Evolutionary conservation across 2,888 invertebrate genomes (phyloP), one percentile per base, ranked within the genome.

Genomic region (Drosophila nr. perissopoda): DNA sequence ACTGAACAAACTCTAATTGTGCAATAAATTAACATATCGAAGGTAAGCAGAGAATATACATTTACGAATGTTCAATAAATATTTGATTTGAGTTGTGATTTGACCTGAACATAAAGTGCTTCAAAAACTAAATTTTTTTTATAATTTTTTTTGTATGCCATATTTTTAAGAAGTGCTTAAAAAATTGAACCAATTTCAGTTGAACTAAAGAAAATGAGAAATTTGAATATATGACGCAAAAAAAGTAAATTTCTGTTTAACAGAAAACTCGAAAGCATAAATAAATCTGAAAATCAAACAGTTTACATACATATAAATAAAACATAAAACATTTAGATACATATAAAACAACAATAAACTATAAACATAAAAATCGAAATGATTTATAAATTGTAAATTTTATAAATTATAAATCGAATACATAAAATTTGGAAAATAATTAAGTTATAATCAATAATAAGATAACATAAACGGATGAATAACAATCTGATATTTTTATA

Each of bases 21-120:
- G 77, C 80, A 76, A 76, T 72, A 52, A 57, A 71, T 40, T 51
- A 57, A 53, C 31, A 60, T 60, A 40, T 40, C 52, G 56, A 80
- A 78, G 77, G 77, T 78, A 78, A 78, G 77, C 72, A 52, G 72
- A n/a, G 57, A 40, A 57, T 31, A 57, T 40, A 29, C 29, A 38
- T 18, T 16, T 53, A 25, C 33, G 53, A 27, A 54, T 38, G 45
- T 16, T 25, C 16, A 45, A 56, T n/a, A 40, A 16, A 57, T 38
- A 57, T 57, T 29, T 57, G 40, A 21, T 29, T n/a, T 29, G 40
- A 57, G 16, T 45, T 58, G 54, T 40, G 78, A 40, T 57, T 21
- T 51, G 36, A 61, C 36, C 21, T 49, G 34, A 64, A 42, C 38
- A 56, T 34, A 34, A 73, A 78, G 74, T 75, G 78, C 42, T 45